These are phyloP conservation scores for Psilopsiagon aymara DNA, from an alignment of 2,113 vertebrate genomes.

Conservation along the genomic window DNA sequence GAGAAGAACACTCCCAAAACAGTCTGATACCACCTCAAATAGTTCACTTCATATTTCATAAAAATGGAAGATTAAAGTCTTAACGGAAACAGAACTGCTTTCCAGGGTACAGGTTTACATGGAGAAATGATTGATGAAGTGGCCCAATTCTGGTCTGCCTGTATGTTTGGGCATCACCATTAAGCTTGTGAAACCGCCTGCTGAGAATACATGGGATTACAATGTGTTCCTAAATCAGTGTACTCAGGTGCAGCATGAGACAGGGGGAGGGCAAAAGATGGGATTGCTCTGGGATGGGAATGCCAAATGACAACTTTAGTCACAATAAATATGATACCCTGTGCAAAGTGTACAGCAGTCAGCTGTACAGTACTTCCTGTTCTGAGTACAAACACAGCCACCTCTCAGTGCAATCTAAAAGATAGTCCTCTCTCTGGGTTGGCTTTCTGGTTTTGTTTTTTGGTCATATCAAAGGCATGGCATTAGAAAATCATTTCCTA, in stretches of 20 bases:
- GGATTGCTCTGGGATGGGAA: background rate
- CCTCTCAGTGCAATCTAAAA: background rate
- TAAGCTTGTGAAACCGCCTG: background rate
- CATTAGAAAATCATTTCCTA: background rate
- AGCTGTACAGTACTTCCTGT: slow-evolving; percentile 26
- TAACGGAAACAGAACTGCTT: background rate
- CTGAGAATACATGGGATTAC: background rate
- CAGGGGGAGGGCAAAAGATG: background rate
- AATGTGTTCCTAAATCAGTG: background rate
- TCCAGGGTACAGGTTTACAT: background rate
- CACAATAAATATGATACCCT: background rate
- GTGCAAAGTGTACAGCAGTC: background rate
- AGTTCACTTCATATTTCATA: background rate
- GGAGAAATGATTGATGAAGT: background rate
- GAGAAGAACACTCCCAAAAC: slow-evolving; percentile 4
- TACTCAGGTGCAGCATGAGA: background rate
- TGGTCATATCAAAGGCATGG: background rate
- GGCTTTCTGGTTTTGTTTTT: background rate
- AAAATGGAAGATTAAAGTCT: slow-evolving; percentile 2
- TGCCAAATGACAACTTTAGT: background rate
- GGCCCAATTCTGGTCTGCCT: background rate
- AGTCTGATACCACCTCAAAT: background rate
- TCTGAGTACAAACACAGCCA: background rate
- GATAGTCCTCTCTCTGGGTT: background rate
- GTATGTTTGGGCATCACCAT: background rate